Base-by-base conservation (phyloP, 2,888 invertebrate species). In the Yponomeuta cagnagella region DNA sequence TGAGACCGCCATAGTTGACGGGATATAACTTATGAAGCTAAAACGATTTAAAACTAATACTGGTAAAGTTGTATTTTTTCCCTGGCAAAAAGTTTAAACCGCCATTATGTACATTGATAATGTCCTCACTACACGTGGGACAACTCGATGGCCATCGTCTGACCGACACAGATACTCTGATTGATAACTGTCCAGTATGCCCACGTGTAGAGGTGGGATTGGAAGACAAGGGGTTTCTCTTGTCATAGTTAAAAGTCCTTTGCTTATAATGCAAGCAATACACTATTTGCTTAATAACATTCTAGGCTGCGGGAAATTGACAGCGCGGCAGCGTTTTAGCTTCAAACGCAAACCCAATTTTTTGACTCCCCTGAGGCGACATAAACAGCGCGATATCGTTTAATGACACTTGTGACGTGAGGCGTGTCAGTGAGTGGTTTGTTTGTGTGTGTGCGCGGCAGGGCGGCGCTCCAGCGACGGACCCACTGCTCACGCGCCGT, bases 401-500 rank as follows among this genome's bases (percentile, higher is more conserved):
- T 64, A 4, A 63, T 63, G 8, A 30, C 63, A n/a, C 63, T 63
- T 15, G 10, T 64, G 31, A 10, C 64, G 64, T 31, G 30, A 64
- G 30, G 30, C 64, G 64, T 23, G 58, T 52, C 58, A 63, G 64
- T 68, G 31, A 58, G 68, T 33, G 68, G 64, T 69, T 43, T 72
- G 63, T 43, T 71, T 69, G 69, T 68, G 48, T 23, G 48, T n/a
- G 33, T 37, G 71, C 63, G 72, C 52, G 30, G 63, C 65, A 82
- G 88, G 80, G 79, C 75, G 80, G 80, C 78, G 70, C 68, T 68
- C 15, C 72, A 65, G 81, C 81, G 72, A 75, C 76, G 74, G 89
- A 93, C 83, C 87, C 94, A 84, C 94, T 94, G 87, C 94, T 95
- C 88, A 95, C 95, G 80, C 93, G 94, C 86, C 94, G 95, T 83